Conservation (phyloP, 2,797 vertebrate species). For the Mus minutoides region DNA sequence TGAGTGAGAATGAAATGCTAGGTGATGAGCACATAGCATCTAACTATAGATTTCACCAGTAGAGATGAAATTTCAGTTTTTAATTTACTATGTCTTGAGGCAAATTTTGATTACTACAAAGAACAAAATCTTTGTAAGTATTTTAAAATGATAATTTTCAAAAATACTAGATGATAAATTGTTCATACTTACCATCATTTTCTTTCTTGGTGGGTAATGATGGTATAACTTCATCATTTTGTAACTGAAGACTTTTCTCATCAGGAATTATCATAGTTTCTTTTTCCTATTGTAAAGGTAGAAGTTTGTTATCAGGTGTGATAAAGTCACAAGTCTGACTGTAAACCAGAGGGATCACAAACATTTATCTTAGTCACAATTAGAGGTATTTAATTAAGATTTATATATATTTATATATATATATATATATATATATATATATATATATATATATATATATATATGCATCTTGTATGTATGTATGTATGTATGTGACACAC, state of each 20-base stretch:
- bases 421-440: too few relatives aligned
- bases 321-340: slow-evolving; percentile 29
- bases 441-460: background rate
- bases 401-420: background rate
- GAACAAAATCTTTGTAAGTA: slow-evolving; percentile 23
- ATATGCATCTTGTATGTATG: background rate
- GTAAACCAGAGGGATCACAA: background rate
- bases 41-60: background rate
- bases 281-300: slow-evolving; percentile 79
- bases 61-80: slow-evolving; percentile 40
- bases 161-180: background rate
- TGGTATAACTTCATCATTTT: slow-evolving; percentile 80
- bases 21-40: background rate
- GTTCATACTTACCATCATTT: slow-evolving; percentile 77
- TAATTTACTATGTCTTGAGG: slow-evolving; percentile 27
- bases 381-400: slow-evolving; percentile 3
- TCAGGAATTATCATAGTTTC: slow-evolving; percentile 73
- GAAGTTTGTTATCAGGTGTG: background rate
- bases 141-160: slow-evolving; percentile 21
- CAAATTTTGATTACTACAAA: slow-evolving; percentile 38
- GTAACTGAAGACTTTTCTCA: slow-evolving; percentile 82
- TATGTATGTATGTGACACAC: background rate
- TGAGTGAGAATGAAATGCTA: background rate
- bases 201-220: slow-evolving; percentile 80
- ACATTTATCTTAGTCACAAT: background rate